A percentile compares a stretch with the other conserved stretches of the same genome.
These are phyloP conservation scores for Mobula birostris DNA, from an alignment of 2,113 vertebrate genomes.

Conservation along the genomic window DNA sequence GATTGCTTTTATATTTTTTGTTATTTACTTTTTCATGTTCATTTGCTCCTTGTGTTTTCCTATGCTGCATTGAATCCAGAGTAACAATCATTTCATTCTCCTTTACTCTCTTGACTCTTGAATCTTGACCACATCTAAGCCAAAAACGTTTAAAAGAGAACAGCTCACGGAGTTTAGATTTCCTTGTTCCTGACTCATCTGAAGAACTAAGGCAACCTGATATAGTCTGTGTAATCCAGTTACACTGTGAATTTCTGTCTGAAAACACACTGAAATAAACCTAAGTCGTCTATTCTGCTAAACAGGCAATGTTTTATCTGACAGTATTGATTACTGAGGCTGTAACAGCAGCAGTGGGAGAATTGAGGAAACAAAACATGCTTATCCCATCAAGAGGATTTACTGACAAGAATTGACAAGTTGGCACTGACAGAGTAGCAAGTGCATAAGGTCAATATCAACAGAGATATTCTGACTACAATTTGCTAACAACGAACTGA, in stretches of 20 bases:
- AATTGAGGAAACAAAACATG: constrained; percentile 12
- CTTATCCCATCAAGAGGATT: background rate
- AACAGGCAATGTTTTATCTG: background rate
- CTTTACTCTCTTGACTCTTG: no score
- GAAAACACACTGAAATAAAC: background rate
- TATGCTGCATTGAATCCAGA: no score
- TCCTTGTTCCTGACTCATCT: background rate
- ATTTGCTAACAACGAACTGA: background rate
- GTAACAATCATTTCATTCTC: no score
- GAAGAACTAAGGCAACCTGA: constrained; percentile 11
- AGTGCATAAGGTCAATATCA: background rate
- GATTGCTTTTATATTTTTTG: no score
- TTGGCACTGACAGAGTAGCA: constrained; percentile 6
- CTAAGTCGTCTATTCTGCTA: background rate
- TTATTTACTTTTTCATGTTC: no score
- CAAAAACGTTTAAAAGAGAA: background rate
- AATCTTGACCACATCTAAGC: background rate
- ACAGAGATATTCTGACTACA: background rate
- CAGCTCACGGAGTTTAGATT: background rate
- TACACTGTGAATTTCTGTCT: background rate
- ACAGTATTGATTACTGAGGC: background rate
- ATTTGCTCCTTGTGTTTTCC: no score
- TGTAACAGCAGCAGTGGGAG: background rate
- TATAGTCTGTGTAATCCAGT: background rate
- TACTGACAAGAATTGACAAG: constrained; percentile 4